These are phyloP conservation scores for Hypomecis punctinalis DNA, from an alignment of 2,888 invertebrate genomes.

Conservation along the genomic window DNA sequence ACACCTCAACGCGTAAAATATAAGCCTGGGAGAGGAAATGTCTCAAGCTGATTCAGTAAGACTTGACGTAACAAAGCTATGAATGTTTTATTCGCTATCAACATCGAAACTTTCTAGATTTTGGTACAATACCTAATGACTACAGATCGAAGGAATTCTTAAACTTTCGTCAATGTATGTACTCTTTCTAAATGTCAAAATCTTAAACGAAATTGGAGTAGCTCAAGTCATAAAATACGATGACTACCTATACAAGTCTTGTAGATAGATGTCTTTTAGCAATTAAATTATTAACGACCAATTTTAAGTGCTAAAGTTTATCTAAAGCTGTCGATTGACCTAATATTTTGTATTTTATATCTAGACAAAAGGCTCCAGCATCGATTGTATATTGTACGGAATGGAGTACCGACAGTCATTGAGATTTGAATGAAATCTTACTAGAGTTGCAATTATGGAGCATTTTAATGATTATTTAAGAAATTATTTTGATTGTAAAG, in stretches of 20 bases:
- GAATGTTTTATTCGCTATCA: not conserved
- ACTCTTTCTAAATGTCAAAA: not conserved
- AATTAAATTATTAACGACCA: not conserved
- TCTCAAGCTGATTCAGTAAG: not conserved
- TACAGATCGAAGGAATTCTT: not conserved
- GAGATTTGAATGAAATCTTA: not conserved
- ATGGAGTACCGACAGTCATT: not conserved
- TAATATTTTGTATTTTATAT: no score
- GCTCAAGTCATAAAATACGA: slow-evolving; percentile 8
- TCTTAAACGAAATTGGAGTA: not conserved
- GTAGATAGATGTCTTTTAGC: not conserved
- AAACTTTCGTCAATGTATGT: not conserved
- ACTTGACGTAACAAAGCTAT: not conserved
- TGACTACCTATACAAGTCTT: not conserved
- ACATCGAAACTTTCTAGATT: not conserved
- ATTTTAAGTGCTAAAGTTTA: not conserved
- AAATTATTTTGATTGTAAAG: not conserved
- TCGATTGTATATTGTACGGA: not conserved
- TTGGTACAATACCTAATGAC: not conserved
- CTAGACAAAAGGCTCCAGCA: not conserved
- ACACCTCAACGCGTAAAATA: slow-evolving; percentile 61
- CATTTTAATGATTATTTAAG: slow-evolving; percentile 4
- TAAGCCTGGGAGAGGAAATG: slow-evolving; percentile 5
- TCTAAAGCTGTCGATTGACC: not conserved
- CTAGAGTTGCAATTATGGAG: slow-evolving; percentile 7